These are phyloP conservation scores for Tachypleus tridentatus DNA, from an alignment of 1,140 invertebrate species.

Conservation along the genomic window DNA sequence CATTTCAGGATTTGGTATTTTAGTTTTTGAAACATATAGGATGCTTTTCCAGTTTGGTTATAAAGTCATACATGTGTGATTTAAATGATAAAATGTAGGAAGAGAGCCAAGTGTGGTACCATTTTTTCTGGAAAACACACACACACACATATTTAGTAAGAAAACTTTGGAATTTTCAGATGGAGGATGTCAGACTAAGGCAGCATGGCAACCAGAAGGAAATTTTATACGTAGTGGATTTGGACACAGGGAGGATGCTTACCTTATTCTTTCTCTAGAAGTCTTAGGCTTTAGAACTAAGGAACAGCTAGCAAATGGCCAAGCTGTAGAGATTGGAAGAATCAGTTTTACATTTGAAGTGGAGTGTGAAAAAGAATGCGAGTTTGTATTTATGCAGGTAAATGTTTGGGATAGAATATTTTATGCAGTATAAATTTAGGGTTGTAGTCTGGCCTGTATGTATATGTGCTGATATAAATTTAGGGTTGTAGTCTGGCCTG, in stretches of 20 bases:
- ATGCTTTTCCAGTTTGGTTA: no score
- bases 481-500: no score
- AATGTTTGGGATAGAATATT: not conserved
- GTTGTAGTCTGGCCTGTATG: no score
- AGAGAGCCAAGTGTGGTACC: no score
- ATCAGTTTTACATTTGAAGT: constrained; percentile 41
- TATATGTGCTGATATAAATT: no score
- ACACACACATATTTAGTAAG: no score
- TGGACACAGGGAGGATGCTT: constrained; percentile 36
- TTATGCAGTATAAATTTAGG: no score
- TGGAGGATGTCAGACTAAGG: constrained; percentile 28
- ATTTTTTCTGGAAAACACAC: no score
- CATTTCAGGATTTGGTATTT: no score
- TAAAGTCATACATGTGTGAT: no score
- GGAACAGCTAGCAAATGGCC: constrained; percentile 32
- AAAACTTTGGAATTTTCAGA: not conserved
- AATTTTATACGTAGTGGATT: constrained; percentile 37
- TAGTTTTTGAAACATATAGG: no score
- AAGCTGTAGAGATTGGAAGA: constrained; percentile 34
- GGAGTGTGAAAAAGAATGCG: constrained; percentile 38
- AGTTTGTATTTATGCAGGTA: constrained; percentile 39
- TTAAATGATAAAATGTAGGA: no score
- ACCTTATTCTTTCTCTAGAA: constrained; percentile 39
- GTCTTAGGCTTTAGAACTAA: constrained; percentile 39
- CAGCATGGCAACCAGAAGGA: constrained; percentile 36